Percentiles rank a stretch among this genome's conserved stretches.
Conservation (phyloP, 2,888 invertebrate species). For the Strigamia crassipes region DNA sequence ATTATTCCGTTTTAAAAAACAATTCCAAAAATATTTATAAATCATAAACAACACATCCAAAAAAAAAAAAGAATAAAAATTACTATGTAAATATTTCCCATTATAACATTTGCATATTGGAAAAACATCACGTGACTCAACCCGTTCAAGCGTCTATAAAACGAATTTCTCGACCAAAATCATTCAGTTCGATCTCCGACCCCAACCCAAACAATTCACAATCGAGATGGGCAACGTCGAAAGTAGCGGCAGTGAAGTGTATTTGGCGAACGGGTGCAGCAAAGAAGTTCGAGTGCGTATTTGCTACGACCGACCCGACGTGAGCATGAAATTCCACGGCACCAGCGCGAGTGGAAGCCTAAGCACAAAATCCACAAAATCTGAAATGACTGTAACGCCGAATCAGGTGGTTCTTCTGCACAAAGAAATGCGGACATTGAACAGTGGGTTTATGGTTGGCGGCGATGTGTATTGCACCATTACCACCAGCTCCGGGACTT, state of each 20-base stretch:
- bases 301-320: neutral
- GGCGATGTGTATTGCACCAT: neutral
- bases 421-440: neutral
- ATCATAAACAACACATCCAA: too few relatives aligned
- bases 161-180: neutral
- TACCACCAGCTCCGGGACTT: neutral
- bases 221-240: neutral
- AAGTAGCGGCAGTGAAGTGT: neutral
- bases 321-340: neutral
- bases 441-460: neutral
- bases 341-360: neutral
- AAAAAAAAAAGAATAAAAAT: too few relatives aligned
- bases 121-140: too few relatives aligned
- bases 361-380: neutral
- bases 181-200: too few relatives aligned
- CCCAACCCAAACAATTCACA: too few relatives aligned
- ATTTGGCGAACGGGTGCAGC: neutral
- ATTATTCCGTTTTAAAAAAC: too few relatives aligned
- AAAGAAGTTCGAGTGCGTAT: neutral
- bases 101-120: too few relatives aligned
- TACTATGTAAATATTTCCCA: too few relatives aligned
- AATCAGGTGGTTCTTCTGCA: neutral
- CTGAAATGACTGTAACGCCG: neutral
- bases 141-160: too few relatives aligned
- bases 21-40: too few relatives aligned